Evolutionary conservation across 2,797 vertebrate species (phyloP), one percentile per base, ranked within the genome.

Genomic region (Ibycter americanus): DNA sequence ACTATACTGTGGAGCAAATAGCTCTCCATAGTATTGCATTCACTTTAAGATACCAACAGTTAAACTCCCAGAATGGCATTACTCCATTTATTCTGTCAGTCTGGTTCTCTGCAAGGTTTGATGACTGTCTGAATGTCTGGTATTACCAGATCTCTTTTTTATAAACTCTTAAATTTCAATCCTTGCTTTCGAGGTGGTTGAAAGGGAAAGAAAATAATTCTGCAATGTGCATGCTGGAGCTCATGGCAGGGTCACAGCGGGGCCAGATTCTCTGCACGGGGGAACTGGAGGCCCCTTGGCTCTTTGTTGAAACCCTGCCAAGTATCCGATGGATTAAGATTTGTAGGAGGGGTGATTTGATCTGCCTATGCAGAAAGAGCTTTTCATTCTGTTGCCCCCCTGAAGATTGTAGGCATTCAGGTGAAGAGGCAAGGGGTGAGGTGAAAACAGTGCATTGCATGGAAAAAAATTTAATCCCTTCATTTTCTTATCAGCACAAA

Each of bases 261-360:
- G 89, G 90, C 66, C 91, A 88, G 83, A 81, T 92, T 92, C 95
- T 82, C 95, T 94, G 92, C 62, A 25, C 76, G 79, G 91, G 84
- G 79, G 85, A 95, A 59, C 54, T 4, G 2, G 91, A 94, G 90
- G 92, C 93, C 93, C 51, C 81, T 36, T 86, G 68, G 51, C 61
- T 93, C 82, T 93, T 89, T 88, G 68, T 84, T 96, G 96, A 96
- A 97, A 91, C 31, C n/a, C 79, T 93, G 97, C 96, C 97, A 96
- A 96, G 73, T 90, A 90, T 79, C 87, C 58, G 1, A 4, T 55
- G 87, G 95, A 97, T 93, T 96, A 92, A 76, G 87, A 83, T 95
- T 95, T 96, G 89, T 83, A 66, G 82, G 72, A 95, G 9, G 9
- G 23, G 15, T 89, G 92, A 89, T n/a, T 89, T 63, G 58, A 88